A percentile compares a stretch with the other conserved stretches of the same genome.
Evolutionary conservation across 2,113 vertebrate species (phyloP).

Genomic region (Corydoras sp.): DNA sequence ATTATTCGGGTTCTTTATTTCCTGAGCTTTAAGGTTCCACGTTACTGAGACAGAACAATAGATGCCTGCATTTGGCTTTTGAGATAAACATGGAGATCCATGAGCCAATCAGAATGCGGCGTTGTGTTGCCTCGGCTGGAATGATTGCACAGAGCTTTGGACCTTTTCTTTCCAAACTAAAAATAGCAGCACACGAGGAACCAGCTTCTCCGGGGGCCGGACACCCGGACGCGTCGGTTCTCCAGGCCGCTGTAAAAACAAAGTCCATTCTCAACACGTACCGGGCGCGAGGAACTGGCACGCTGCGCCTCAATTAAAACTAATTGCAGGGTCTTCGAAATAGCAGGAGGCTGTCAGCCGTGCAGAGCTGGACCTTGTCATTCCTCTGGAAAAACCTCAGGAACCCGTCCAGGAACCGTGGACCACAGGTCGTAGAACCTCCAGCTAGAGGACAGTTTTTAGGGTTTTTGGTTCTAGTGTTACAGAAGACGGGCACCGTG

Average conservation of each 20-base stretch:
- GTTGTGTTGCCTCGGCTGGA: conserved; percentile 47
- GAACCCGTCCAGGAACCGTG: neutral
- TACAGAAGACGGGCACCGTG: neutral
- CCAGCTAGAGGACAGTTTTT: neutral
- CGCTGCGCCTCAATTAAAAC: conserved; percentile 63
- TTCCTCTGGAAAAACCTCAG: conserved; percentile 3
- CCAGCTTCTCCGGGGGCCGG: conserved; percentile 22
- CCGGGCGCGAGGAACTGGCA: conserved; percentile 40
- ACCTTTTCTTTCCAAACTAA: conserved; percentile 57
- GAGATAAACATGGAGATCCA: neutral
- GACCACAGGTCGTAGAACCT: conserved; percentile 39
- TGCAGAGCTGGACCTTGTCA: conserved; percentile 43
- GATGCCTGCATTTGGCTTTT: neutral
- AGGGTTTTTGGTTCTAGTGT: neutral
- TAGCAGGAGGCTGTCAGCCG: conserved; percentile 47
- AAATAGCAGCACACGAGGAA: conserved; percentile 62
- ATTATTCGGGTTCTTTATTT: neutral
- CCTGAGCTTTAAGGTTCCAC: neutral
- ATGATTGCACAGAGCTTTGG: conserved; percentile 60
- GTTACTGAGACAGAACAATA: neutral
- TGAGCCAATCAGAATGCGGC: conserved; percentile 30
- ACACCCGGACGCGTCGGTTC: conserved; percentile 39
- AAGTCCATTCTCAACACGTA: conserved; percentile 40
- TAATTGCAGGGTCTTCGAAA: conserved; percentile 64
- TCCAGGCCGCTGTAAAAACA: conserved; percentile 50